Conservation (phyloP, 2,797 vertebrate genomes). For the Falco concolor region DNA sequence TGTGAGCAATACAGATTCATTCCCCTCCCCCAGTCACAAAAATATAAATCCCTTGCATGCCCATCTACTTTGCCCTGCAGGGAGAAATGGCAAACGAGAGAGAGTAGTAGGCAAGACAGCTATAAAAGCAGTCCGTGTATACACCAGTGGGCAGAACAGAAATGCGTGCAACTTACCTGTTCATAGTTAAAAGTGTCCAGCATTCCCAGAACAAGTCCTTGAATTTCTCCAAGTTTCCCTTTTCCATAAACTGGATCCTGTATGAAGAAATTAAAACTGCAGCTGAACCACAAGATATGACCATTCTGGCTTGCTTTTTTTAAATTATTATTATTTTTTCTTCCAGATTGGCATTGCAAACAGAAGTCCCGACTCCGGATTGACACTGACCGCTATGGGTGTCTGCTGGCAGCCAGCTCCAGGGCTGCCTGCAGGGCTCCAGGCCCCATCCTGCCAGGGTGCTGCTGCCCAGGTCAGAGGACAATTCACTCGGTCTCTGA, state of each 20-base stretch:
- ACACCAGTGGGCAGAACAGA: background rate
- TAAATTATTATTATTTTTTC: background rate
- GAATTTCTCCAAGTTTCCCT: conserved; percentile 94
- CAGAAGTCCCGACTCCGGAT: background rate
- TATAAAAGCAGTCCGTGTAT: background rate
- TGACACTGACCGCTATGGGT: too few relatives aligned
- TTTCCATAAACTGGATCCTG: conserved; percentile 95
- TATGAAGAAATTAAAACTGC: background rate
- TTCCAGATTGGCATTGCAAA: background rate
- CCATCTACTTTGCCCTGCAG: background rate
- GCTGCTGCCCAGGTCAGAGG: background rate
- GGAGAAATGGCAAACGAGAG: background rate
- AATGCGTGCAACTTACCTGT: conserved; percentile 75
- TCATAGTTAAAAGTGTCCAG: conserved; percentile 96
- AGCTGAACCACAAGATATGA: background rate
- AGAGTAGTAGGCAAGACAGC: background rate
- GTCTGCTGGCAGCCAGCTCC: background rate
- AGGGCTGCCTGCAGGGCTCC: background rate
- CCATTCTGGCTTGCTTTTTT: background rate
- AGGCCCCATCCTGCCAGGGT: rapidly evolving
- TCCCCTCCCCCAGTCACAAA: background rate
- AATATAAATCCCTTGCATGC: background rate
- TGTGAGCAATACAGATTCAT: background rate
- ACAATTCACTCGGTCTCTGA: background rate
- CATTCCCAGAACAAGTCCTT: conserved; percentile 93